Evolutionary conservation across 2,888 invertebrate genomes (phyloP).

Genomic region (Nomada ferruginata): DNA sequence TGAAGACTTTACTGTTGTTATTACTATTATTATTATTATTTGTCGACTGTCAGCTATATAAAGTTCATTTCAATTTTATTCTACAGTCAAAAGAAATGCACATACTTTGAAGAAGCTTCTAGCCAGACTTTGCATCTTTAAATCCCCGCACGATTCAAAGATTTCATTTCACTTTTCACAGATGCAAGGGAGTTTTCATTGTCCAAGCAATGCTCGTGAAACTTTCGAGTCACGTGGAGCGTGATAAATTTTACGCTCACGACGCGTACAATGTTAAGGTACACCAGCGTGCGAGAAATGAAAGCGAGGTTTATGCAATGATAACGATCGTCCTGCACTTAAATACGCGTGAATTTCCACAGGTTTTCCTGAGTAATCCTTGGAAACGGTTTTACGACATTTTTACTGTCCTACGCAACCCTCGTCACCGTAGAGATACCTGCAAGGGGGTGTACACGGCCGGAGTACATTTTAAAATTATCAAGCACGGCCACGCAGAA

Average conservation of each 20-base stretch:
- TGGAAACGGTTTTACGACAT: slow-evolving; percentile 63
- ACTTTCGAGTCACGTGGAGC: slow-evolving; percentile 1
- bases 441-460: slow-evolving; percentile 31
- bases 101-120: too few species aligned
- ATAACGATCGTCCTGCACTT: slow-evolving; percentile 60
- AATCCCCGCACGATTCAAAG: background rate
- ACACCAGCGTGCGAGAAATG: slow-evolving; percentile 44
- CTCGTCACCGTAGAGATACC: slow-evolving; percentile 56
- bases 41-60: too few species aligned
- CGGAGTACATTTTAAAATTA: slow-evolving; percentile 62
- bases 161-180: slow-evolving; percentile 18
- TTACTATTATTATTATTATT: too few species aligned
- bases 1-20: too few species aligned
- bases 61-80: too few species aligned
- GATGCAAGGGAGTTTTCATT: slow-evolving; percentile 36
- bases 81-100: too few species aligned
- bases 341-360: slow-evolving; percentile 63
- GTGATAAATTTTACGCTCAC: slow-evolving; percentile 29
- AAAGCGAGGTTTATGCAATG: slow-evolving; percentile 60
- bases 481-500: slow-evolving; percentile 48
- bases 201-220: slow-evolving; percentile 6
- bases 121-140: background rate
- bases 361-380: slow-evolving; percentile 60
- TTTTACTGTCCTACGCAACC: slow-evolving; percentile 60
- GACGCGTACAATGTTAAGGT: slow-evolving; percentile 34